Conservation (phyloP, 2,797 vertebrate genomes). For the Sparidentex hasta region DNA sequence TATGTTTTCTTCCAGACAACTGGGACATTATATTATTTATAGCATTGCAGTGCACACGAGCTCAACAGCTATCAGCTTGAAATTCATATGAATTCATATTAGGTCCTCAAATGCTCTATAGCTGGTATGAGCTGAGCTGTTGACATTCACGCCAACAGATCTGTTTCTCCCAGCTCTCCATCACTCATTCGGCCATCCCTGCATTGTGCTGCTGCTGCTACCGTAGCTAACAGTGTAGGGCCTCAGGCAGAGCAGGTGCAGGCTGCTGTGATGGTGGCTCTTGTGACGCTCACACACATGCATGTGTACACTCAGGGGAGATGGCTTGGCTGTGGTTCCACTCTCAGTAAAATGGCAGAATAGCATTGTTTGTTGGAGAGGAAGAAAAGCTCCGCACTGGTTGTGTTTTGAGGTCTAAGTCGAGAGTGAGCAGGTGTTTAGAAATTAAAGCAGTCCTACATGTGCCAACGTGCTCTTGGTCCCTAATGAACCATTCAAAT, state of each 20-base stretch:
- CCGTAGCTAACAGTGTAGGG: constrained; percentile 50
- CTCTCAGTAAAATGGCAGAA: constrained; percentile 61
- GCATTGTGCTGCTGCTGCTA: constrained; percentile 51
- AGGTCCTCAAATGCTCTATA: constrained; percentile 43
- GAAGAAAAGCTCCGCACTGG: constrained; percentile 37
- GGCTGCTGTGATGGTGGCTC: constrained; percentile 70
- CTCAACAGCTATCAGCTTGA: constrained; percentile 45
- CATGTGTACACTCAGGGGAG: constrained; percentile 58
- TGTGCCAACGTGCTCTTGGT: constrained; percentile 47
- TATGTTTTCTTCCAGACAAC: constrained; percentile 58
- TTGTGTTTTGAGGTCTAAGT: constrained; percentile 54
- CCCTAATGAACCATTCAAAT: constrained; percentile 60
- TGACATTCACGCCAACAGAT: constrained; percentile 69
- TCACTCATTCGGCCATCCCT: constrained; percentile 41
- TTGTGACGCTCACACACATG: constrained; percentile 47
- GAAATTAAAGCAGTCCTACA: constrained; percentile 59
- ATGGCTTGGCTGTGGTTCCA: constrained; percentile 52
- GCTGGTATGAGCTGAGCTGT: constrained; percentile 60
- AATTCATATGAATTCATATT: constrained; percentile 60
- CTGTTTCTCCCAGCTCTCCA: constrained; percentile 41
- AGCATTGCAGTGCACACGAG: constrained; percentile 43
- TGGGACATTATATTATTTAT: constrained; percentile 66
- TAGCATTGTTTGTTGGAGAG: constrained; percentile 59
- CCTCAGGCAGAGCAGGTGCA: constrained; percentile 78
- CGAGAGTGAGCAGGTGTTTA: constrained; percentile 75